These are phyloP conservation scores for Tetheella fluctuosa DNA, from an alignment of 2,888 invertebrate genomes.

Conservation along the genomic window DNA sequence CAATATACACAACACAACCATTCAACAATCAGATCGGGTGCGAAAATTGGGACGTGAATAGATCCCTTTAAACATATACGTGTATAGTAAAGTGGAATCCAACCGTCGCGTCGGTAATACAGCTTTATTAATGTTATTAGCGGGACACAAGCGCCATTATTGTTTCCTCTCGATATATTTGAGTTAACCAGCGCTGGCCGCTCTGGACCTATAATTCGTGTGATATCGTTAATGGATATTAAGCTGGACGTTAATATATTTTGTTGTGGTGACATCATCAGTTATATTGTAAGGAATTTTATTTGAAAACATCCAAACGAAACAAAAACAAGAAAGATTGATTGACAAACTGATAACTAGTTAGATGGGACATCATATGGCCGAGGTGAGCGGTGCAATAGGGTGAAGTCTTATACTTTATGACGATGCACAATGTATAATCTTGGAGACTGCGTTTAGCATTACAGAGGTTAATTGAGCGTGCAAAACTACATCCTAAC, in stretches of 20 bases:
- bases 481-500: no score
- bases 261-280: neutral
- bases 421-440: no score
- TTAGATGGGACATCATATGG: no score
- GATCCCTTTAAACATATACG: neutral
- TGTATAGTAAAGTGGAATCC: neutral
- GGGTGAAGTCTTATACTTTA: no score
- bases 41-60: neutral
- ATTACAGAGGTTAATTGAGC: no score
- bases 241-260: constrained; percentile 2
- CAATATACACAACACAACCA: neutral
- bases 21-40: neutral
- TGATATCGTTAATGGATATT: constrained; percentile 2
- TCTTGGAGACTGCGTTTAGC: no score
- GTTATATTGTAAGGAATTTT: neutral
- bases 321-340: no score
- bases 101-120: neutral
- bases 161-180: constrained; percentile 6
- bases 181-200: neutral
- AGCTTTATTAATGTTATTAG: constrained; percentile 2
- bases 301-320: neutral
- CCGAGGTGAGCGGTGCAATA: no score
- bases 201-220: neutral
- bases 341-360: no score
- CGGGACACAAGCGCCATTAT: neutral